Evolutionary conservation across 2,113 vertebrate genomes (phyloP), one percentile per base, ranked within the genome.

Genomic region (Neoarius graeffei): DNA sequence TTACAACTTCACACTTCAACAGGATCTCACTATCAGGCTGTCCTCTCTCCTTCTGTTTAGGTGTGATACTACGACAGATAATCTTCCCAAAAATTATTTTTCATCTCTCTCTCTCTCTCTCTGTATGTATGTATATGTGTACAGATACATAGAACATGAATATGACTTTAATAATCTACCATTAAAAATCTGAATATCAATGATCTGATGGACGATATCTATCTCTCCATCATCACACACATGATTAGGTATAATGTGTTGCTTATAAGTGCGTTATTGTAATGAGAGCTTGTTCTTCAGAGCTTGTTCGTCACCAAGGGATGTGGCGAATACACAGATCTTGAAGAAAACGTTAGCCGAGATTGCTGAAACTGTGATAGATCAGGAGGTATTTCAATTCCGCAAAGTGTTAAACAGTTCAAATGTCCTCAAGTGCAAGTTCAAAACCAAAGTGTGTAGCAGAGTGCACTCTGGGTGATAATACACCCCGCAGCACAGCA

Each of bases 221-320:
- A 67, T 67, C 66, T 14, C 4, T 92, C 92, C 91, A 90, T 87
- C 89, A 93, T 95, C 94, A 92, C 92, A 90, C 91, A 94, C 91
- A 91, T 93, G 93, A 94, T 95, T 94, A 94, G 92, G 90, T 85
- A 87, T 90, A 94, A 92, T 92, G 93, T 90, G 93, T 94, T 92
- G 89, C 88, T 93, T 93, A 94, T 94, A 93, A 91, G 91, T 81
- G 89, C 91, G 90, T 93, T 90, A 86, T 91, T 91, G 90, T 90
- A 92, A 91, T 93, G 92, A 87, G 86, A 91, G 90, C 90, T 88
- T 91, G 90, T 94, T 94, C 93, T 35, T 35, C 35, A 87, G 86
- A 91, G 90, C 90, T 88, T 91, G 90, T 94, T 94, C 93, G 91
- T 94, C 94, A 94, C 88, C 81, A 79, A 81, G 89, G 90, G 86